These are phyloP conservation scores for Axinella damicornis DNA, from an alignment of 37 sponge, comb jelly and placozoan species.

Conservation along the genomic window DNA sequence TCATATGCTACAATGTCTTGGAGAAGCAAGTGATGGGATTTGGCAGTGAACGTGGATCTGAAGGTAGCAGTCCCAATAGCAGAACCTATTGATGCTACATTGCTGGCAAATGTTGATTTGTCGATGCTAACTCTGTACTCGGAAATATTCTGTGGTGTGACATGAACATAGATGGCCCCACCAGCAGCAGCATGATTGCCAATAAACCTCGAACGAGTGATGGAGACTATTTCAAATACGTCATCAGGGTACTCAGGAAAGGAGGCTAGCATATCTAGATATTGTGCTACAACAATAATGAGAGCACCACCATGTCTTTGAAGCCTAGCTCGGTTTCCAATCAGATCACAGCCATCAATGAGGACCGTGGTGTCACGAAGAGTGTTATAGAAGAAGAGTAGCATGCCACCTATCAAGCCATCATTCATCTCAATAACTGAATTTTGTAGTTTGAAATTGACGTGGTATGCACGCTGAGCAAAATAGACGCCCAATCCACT, in stretches of 20 bases:
- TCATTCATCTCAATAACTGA: neutral
- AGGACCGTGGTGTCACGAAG: neutral
- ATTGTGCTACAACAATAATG: neutral
- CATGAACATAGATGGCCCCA: constrained; percentile 12
- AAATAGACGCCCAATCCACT: neutral
- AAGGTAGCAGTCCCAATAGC: neutral
- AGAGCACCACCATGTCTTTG: constrained; percentile 12
- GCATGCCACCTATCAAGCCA: neutral
- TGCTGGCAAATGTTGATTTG: constrained; percentile 1
- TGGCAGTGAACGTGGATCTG: neutral
- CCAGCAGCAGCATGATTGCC: constrained; percentile 19
- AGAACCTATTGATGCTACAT: neutral
- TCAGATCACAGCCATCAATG: neutral
- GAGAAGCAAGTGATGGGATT: neutral
- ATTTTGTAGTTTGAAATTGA: neutral
- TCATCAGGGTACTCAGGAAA: constrained; percentile 23
- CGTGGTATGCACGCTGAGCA: neutral
- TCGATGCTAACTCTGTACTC: neutral
- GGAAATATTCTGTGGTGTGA: constrained; percentile 23
- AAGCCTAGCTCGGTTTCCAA: neutral
- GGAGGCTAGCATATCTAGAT: neutral
- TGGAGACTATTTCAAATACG: neutral
- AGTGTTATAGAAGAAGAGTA: constrained; percentile 1
- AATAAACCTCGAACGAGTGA: constrained; percentile 5
- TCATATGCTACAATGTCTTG: constrained; percentile 18